Base-by-base conservation (phyloP, 2,113 vertebrate genomes). In the Chionis minor region DNA sequence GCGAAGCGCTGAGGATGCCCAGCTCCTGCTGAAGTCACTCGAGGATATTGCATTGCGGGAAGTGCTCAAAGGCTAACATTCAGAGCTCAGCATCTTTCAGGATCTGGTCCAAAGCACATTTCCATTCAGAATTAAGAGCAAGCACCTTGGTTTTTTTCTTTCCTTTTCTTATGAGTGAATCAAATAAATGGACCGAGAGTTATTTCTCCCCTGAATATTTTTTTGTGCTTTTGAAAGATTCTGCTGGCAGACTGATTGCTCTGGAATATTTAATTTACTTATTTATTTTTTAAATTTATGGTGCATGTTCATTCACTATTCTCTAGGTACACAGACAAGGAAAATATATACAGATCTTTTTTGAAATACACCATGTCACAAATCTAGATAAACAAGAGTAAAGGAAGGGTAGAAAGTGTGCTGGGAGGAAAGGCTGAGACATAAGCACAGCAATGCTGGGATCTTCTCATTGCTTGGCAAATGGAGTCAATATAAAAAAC, bases 251-350 rank as follows among this genome's bases (percentile, higher is more conserved):
- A 87, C 49, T 94, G 86, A 95, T 85, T 88, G 38, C 87, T 47
- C 23, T 21, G 74, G 58, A 92, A 96, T 96, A 95, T 90, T 96
- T 94, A 82, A 95, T 94, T 96, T 91, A 72, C 67, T 81, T 72
- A 75, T 35, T 96, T 90, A 65, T 61, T 88, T 88, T 85, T 86
- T 9, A 67, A 90, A 95, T 92, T 97, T 94, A 92, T 87, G 42
- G 81, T 63, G 45, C 11, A 2, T 26, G 18, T 82, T 91, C 74
- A 33, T 87, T 95, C 26, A 6, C 51, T 73, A 5, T 80, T 91
- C 78, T 88, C 78, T 51, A 77, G 62, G 85, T 73, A 70, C 30
- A 26, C 35, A 77, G 32, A 61, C 0, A 15, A 52, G 35, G 40
- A 93, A 75, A 94, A 91, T 5, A 62, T 3, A 38, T 6, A 42